Conservation (phyloP, 2,113 vertebrate genomes). For the Platichthys flesus region DNA sequence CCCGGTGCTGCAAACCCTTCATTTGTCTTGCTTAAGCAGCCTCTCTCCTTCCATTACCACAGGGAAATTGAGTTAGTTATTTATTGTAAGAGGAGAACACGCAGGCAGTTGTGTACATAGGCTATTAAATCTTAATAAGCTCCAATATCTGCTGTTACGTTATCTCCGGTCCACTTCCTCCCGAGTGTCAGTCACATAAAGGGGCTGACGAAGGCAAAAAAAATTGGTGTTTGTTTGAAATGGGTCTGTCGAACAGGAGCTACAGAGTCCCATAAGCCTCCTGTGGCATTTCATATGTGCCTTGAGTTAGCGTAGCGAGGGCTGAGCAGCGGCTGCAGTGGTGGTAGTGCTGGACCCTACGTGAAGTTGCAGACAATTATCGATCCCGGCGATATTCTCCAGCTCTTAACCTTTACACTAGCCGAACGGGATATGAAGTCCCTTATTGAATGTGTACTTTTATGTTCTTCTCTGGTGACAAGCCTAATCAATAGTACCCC, state of each 20-base stretch:
- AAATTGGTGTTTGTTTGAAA: conserved; percentile 61
- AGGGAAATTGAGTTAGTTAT: conserved; percentile 81
- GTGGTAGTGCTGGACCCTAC: conserved; percentile 64
- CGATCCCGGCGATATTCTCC: conserved; percentile 83
- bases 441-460: conserved; percentile 88
- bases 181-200: conserved; percentile 5
- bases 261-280: conserved; percentile 43
- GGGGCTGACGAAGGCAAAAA: not conserved
- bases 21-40: conserved; percentile 86
- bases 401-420: conserved; percentile 88
- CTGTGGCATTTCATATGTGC: conserved; percentile 71
- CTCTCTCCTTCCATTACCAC: conserved; percentile 71
- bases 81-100: conserved; percentile 76
- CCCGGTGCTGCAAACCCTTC: conserved; percentile 80
- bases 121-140: conserved; percentile 82
- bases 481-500: conserved; percentile 81
- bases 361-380: conserved; percentile 84
- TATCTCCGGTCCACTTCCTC: conserved; percentile 31
- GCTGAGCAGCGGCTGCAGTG: conserved; percentile 25
- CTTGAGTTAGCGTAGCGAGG: conserved; percentile 52
- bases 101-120: conserved; percentile 57
- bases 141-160: conserved; percentile 38
- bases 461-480: conserved; percentile 83
- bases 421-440: conserved; percentile 83
- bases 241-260: conserved; percentile 45